These are phyloP conservation scores for Caenorhabditis sp. DNA, from an alignment of 2,888 invertebrate genomes.

Conservation along the genomic window DNA sequence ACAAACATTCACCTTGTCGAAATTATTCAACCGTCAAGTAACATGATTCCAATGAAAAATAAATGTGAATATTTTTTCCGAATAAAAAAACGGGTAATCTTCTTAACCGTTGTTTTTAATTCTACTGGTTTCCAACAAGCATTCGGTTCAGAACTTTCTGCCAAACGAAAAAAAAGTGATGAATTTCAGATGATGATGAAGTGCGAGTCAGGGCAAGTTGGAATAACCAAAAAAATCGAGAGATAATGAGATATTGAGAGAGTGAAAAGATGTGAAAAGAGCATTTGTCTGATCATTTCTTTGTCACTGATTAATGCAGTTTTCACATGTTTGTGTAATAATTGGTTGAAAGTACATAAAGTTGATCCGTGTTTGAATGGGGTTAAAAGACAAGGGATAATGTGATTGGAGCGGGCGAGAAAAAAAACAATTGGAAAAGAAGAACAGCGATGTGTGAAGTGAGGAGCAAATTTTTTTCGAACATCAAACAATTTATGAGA, in stretches of 20 bases:
- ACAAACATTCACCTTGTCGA: not conserved
- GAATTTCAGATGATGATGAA: not conserved
- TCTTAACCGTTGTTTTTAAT: not conserved
- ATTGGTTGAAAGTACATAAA: not conserved
- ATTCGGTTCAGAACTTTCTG: no score
- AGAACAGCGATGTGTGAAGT: no score
- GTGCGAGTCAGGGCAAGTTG: not conserved
- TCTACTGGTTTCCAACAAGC: not conserved
- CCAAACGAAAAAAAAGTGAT: no score
- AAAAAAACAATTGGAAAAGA: no score
- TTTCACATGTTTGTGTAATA: not conserved
- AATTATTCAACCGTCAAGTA: not conserved
- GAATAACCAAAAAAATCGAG: not conserved
- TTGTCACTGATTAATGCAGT: not conserved
- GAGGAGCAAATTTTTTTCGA: no score
- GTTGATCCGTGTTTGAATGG: not conserved
- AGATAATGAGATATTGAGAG: not conserved
- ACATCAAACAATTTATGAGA: no score
- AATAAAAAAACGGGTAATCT: not conserved
- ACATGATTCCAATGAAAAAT: not conserved
- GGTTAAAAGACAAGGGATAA: not conserved
- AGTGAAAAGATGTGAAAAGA: not conserved
- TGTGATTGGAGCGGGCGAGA: no score
- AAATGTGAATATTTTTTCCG: no score
- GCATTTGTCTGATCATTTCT: not conserved